Base-by-base conservation (phyloP, 2,797 vertebrate species). In the Cossypha dichroa region DNA sequence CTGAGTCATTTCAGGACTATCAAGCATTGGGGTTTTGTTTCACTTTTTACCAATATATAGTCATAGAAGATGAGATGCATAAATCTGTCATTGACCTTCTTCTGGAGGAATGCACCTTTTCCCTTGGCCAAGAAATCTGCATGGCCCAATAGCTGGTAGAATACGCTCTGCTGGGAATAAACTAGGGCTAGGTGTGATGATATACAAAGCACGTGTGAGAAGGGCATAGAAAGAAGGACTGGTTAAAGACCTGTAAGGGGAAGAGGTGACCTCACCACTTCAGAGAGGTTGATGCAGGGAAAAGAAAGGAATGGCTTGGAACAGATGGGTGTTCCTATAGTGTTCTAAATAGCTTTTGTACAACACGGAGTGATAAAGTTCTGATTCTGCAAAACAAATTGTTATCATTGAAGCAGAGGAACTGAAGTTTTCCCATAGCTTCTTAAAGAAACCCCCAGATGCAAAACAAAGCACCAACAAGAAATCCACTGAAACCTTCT, bases 401-500 rank as follows among this genome's bases (percentile, higher is more conserved):
- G 8, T 52, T 69, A 31, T 1, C 8, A 20, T 12, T 79, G 17
- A 87, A 66, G 34, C 38, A 78, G 41, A 75, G 77, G 52, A 91
- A 36, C 26, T 52, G 10, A 63, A 45, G n/a, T 38, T 63, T 68
- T 73, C 38, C 15, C 5, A 9, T 25, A 45, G 41, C 22, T 86
- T 48, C 33, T 63, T 49, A 34, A 78, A 59, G 49, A 48, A 52
- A 5, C 2, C 8, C 1, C 15, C 20, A 26, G 41, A 49, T 1
- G 1, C 7, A 29, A 46, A 59, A 8, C 4, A 3, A 29, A 43
- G 15, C 29, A 11, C 14, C 38, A 45, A 13, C 6, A 58, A 38
- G 28, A 31, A 33, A 9, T 2, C 8, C 3, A 55, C 19, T 1
- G 1, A 64, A 72, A 18, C 3, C 2, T 3, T 5, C 31, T 25